Conservation (phyloP, 1,140 invertebrate genomes). For the Leptopilina boulardi region DNA sequence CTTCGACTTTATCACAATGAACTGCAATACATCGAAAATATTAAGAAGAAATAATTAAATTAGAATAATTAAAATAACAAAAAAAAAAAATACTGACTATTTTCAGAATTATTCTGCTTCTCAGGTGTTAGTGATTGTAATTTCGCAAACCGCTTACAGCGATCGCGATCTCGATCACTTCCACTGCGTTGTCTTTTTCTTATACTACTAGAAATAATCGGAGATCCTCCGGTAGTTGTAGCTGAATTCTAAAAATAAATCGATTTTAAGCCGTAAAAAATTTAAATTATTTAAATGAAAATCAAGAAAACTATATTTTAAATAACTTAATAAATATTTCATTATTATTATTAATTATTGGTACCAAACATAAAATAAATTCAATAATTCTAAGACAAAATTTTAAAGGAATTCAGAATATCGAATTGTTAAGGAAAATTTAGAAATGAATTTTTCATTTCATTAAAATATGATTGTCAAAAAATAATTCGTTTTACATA, state of each 20-base stretch:
- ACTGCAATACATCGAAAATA: slow-evolving; percentile 44
- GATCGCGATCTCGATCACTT: slow-evolving; percentile 57
- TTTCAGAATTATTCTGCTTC: neutral
- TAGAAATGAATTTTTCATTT: no score
- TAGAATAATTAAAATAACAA: neutral
- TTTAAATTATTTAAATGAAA: slow-evolving; percentile 29
- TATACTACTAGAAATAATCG: slow-evolving; percentile 63
- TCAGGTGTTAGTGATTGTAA: neutral
- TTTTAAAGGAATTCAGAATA: no score
- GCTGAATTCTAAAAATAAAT: slow-evolving; percentile 54
- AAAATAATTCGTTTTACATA: slow-evolving; percentile 37
- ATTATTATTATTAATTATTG: no score
- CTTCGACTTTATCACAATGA: slow-evolving; percentile 60
- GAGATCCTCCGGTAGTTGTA: slow-evolving; percentile 61
- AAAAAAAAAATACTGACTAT: neutral
- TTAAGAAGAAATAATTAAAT: slow-evolving; percentile 8
- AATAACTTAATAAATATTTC: no score
- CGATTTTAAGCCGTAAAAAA: neutral
- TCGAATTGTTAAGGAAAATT: no score
- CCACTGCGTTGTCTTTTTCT: slow-evolving; percentile 67
- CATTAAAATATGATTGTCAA: no score
- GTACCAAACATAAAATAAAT: no score
- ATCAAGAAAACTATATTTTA: slow-evolving; percentile 32
- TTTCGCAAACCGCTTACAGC: slow-evolving; percentile 56
- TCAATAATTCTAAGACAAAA: no score